Base-by-base conservation (phyloP, 2,888 invertebrate genomes). In the Tenthredo scrophulariae region DNA sequence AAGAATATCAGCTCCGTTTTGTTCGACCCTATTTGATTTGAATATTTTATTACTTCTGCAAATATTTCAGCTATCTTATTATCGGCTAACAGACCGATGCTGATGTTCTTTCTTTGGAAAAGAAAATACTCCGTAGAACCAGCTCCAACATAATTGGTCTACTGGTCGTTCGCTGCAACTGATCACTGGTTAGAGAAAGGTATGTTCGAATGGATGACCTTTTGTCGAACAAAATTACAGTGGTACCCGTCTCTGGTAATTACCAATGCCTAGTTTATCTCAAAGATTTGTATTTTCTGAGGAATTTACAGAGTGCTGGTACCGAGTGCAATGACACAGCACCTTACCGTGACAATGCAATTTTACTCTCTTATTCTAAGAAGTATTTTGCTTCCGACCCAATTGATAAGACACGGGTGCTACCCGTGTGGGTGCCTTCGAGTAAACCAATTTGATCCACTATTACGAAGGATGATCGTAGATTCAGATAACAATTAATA, bases 111-210 rank as follows among this genome's bases (percentile, higher is more conserved):
- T 37, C 58, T 80, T 10, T n/a, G 33, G 33, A 29, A 77, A 77
- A 77, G 15, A 54, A 54, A 77, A n/a, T 29, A 54, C 7, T 54
- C 7, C 33, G 15, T 18, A 50, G 33, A 50, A 50, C 54, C 77
- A 77, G 40, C 62, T 80, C 18, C n/a, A 6, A 77, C 58, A 62
- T 40, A 80, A 80, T 80, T 80, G 58, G 54, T 5, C 29, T 26
- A 33, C 29, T 77, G 37, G 26, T 50, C n/a, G 77, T 77, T 77
- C 33, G 50, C 29, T 77, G 50, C 46, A 77, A 77, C 77, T 77
- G 77, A 77, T 77, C 77, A 77, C 80, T 13, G 80, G 80, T 80
- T 80, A 62, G 40, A 40, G 80, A 62, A 62, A 80, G 80, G 40
- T 58, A 80, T 50, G 58, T 40, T 22, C 40, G 37, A 80, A 62